Percentiles rank a stretch among this genome's conserved stretches.
Conservation (phyloP, 2,888 invertebrate species). For the Malthinus flaveolus region DNA sequence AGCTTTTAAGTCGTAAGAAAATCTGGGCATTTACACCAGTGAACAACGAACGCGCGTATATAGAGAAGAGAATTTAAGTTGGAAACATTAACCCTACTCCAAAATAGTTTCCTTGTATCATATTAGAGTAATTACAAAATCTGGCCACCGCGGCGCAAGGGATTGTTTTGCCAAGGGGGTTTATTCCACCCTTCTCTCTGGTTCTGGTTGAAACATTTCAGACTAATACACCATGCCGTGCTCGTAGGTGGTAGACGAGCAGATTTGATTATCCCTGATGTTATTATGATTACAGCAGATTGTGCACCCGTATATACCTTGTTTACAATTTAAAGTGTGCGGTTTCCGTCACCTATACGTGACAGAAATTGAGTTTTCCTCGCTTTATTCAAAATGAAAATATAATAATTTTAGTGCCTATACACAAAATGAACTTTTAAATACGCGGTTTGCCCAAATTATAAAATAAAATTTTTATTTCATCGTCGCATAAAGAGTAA, state of each 20-base stretch:
- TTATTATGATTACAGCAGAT: constrained; percentile 34
- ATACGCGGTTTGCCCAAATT: too few species aligned
- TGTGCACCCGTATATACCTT: constrained; percentile 30
- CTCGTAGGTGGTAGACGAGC: constrained; percentile 32
- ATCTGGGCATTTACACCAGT: constrained; percentile 23
- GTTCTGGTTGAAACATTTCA: constrained; percentile 26
- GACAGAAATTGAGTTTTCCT: constrained; percentile 25
- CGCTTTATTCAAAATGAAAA: constrained; percentile 11
- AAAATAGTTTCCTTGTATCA: constrained; percentile 32
- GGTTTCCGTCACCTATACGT: constrained; percentile 29
- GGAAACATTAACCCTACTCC: constrained; percentile 27
- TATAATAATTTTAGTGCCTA: background rate
- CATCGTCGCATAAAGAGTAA: too few species aligned
- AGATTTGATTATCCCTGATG: constrained; percentile 36
- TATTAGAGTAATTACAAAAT: constrained; percentile 33
- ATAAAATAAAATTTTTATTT: too few species aligned
- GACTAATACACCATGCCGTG: constrained; percentile 31
- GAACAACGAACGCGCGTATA: constrained; percentile 4
- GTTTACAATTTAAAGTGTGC: constrained; percentile 31
- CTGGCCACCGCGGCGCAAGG: constrained; percentile 31
- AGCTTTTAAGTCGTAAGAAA: background rate
- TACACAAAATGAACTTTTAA: too few species aligned
- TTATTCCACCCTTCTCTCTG: constrained; percentile 20
- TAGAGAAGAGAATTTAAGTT: constrained; percentile 19
- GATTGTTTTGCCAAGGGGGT: constrained; percentile 28